Base-by-base conservation (phyloP, 1,140 invertebrate genomes). In the Saxidomus purpurata region DNA sequence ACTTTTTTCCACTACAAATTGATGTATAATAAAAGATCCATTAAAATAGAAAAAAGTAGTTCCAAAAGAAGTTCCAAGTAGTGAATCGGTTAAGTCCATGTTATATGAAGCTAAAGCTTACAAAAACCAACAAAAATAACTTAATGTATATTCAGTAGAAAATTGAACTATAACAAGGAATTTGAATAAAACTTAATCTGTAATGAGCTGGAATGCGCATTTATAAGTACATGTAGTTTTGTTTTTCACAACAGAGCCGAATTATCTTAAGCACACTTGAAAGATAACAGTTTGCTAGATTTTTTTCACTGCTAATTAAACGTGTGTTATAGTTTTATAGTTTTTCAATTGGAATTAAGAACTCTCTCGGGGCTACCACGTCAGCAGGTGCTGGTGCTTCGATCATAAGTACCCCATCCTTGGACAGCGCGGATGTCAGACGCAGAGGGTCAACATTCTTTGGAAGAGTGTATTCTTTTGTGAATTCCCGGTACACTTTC, bases 351-450 rank as follows among this genome's bases (percentile, higher is more conserved):
- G 94, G 94, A 83, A 95, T 91, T 22, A 95, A 90, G 71, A 91
- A 90, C 85, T 95, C 94, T 52, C 88, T 92, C 31, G 90, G 91
- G 9, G 93, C 93, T 17, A 93, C 92, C 0, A 93, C 86, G n/a
- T 87, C 83, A 8, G 86, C 84, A 11, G 94, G 94, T 0, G 95
- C 94, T 13, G 94, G 95, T 0, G 94, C 95, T 61, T 95, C 93
- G 52, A 95, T 93, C 25, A 87, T 89, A 22, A 96, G 92, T n/a
- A 95, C 94, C 15, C 95, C 95, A 69, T 96, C 95, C 13, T 92
- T 91, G 0, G 94, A 92, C n/a, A 96, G 88, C 22, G 92, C 92
- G 1, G 95, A 95, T 22, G 90, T 92, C 76, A 96, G 59, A 19
- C 90, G 85, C 13, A 93, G 17, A 0, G 94, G 93, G 87, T 96